phyloP scores from a whole-genome alignment of 1,140 invertebrate species.

The Diprion similis region DNA sequence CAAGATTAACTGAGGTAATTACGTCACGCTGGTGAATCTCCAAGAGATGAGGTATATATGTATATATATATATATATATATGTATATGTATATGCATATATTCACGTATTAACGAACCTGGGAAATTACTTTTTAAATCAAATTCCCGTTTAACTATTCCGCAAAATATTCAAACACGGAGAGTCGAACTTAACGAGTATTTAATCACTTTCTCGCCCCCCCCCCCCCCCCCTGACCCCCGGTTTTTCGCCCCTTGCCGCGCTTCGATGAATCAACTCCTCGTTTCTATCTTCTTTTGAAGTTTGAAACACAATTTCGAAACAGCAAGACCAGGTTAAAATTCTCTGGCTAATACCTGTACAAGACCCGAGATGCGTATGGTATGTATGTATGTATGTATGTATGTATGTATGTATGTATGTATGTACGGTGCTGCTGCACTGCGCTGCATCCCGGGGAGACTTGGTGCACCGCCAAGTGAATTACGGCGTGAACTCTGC shows the following conservation, averaged over 20 bases:
- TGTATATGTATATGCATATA: no score
- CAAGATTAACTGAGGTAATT: no score
- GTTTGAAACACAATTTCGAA: neutral
- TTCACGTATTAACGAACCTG: neutral
- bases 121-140: neutral
- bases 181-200: neutral
- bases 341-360: neutral
- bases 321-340: neutral
- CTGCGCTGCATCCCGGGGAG: neutral
- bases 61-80: no score
- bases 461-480: constrained; percentile 6
- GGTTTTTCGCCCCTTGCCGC: no score
- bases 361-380: neutral
- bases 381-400: no score
- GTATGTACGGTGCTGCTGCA: neutral
- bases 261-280: neutral
- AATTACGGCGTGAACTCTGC: neutral
- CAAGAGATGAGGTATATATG: no score
- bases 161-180: neutral
- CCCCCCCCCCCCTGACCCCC: no score
- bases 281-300: neutral
- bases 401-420: no score
- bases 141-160: neutral
- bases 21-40: no score
- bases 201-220: no score